Base-by-base conservation (phyloP, 1,140 invertebrate genomes). In the Dendrolimus kikuchii region DNA sequence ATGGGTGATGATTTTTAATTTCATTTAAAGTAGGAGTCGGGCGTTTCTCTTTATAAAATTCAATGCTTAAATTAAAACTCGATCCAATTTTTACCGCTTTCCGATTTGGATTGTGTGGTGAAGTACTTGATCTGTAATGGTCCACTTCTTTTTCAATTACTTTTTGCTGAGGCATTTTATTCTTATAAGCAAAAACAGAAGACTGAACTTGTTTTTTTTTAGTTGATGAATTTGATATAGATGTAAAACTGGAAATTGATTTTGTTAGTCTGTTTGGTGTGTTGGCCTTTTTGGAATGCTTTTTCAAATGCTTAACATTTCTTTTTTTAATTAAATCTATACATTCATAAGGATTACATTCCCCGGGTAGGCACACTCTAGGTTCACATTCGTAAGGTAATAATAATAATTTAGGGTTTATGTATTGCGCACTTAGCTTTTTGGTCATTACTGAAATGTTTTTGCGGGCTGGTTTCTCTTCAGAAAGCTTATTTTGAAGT, bases 51-150 rank as follows among this genome's bases (percentile, higher is more conserved):
- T 70, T 68, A 42, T 48, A 62, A 60, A 70, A 68, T 54, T 68
- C 59, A 44, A 64, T 59, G 48, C 62, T 56, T 47, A 70, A 70
- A 59, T 60, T 70, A 44, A 71, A 71, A 23, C 49, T 60, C 9
- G 65, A 73, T 42, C 58, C 56, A 47, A 66, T 46, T 40, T 51
- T 43, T 5, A 65, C 63, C 7, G 56, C 56, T 55, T 63, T 53
- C 36, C 56, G 52, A 38, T 46, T 37, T 23, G 43, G 43, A 9
- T 23, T 2, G 23, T 23, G 23, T 23, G 23, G 23, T 3, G 23
- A 23, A 23, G 23, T 23, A 23, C 23, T 23, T 23, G 23, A 23
- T 23, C 23, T 23, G 23, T 23, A 23, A 23, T 23, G 23, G 23
- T 23, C 23, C 23, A 23, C 3, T 23, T 23, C 23, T 23, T 23